Base-by-base conservation (phyloP, 1,140 invertebrate species). In the Drosophila ambigua region DNA sequence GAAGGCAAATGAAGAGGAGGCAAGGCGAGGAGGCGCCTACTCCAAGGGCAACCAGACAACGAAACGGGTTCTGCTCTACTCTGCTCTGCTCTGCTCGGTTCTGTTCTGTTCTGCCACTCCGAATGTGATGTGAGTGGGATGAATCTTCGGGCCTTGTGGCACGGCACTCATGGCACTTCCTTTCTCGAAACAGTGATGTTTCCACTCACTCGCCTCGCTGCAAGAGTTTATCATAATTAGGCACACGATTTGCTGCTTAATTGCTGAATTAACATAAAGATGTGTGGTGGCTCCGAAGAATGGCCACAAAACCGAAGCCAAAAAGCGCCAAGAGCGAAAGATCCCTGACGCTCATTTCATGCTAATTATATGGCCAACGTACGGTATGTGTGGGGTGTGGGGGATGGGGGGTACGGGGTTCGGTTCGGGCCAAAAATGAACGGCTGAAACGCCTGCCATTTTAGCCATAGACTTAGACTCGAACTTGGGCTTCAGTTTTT, bases 311-410 rank as follows among this genome's bases (percentile, higher is more conserved):
- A 61, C 35, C 35, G 9, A 57, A 82, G 31, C 31, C 31, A 31
- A 60, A 60, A 67, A 89, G 48, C 59, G 84, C 83, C 79, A 77
- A 61, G 63, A 88, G 84, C 83, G 35, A 79, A 79, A 87, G 80
- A 88, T 87, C 75, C 72, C 83, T 87, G 65, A 39, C 35, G 85
- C 84, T 88, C 84, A 89, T 88, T 88, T 88, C 83, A 88, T 88
- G 84, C 84, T 88, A 88, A 88, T 88, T 88, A 88, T 88, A 89
- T 9, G 31, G 31, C 31, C 31, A 31, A 31, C 8, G 8, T 31
- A 3, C 8, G 8, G 31, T 20, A 16, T 16, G 16, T 16, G 16
- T 16, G 16, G 16, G 16, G 16, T 16, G 16, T 16, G 16, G 16
- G 0, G 16, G 16, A 1, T 20, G 20, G 20, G 31, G 31, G 31